phyloP scores from a whole-genome alignment of 2,797 vertebrate species.

The Myripristis jacobus region DNA sequence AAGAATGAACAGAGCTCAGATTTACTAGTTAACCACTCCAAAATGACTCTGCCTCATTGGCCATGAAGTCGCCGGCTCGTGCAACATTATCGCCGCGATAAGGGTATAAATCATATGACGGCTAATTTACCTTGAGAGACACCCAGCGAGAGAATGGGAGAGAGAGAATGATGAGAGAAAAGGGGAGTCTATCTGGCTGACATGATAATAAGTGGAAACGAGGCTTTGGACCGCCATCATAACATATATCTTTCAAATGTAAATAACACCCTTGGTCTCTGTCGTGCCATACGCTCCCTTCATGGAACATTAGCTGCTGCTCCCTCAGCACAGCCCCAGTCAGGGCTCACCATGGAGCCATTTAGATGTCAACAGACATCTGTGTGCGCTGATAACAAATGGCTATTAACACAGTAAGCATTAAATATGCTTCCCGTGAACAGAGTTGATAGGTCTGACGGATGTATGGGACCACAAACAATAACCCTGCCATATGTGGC shows the following conservation, averaged over 20 bases:
- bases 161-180: not conserved
- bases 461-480: slow-evolving; percentile 25
- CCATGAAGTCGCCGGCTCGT: slow-evolving; percentile 25
- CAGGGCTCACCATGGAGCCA: slow-evolving; percentile 85
- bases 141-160: not conserved
- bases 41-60: slow-evolving; percentile 29
- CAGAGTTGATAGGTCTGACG: slow-evolving; percentile 37
- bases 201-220: slow-evolving; percentile 31
- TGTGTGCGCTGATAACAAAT: slow-evolving; percentile 89
- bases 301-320: slow-evolving; percentile 88
- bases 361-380: slow-evolving; percentile 89
- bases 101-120: slow-evolving; percentile 38
- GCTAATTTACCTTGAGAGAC: slow-evolving; percentile 43
- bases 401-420: slow-evolving; percentile 87
- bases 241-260: slow-evolving; percentile 42
- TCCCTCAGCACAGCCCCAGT: slow-evolving; percentile 83
- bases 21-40: slow-evolving; percentile 25
- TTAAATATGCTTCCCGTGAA: slow-evolving; percentile 75
- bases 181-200: slow-evolving; percentile 32
- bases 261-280: slow-evolving; percentile 28
- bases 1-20: slow-evolving; percentile 21
- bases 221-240: slow-evolving; percentile 11
- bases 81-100: slow-evolving; percentile 14
- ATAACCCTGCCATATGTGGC: slow-evolving; percentile 34
- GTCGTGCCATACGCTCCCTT: slow-evolving; percentile 79